These are phyloP conservation scores for Archivesica marissinica DNA, from an alignment of 1,140 invertebrate species.

Conservation along the genomic window DNA sequence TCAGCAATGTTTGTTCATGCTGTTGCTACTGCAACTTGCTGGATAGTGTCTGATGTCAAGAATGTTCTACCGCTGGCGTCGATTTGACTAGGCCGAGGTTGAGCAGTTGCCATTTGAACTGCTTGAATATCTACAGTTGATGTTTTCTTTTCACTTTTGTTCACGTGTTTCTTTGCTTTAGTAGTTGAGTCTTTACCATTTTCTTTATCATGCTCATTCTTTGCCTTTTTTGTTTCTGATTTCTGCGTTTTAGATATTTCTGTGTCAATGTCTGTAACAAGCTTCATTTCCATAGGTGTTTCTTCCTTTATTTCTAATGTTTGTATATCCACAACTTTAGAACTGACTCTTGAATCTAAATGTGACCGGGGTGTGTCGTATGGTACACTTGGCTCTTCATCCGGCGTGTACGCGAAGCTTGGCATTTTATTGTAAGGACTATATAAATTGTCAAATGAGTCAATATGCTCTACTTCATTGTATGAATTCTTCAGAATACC, in stretches of 20 bases:
- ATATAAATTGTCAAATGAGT: conserved; percentile 29
- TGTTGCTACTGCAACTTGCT: conserved; percentile 1
- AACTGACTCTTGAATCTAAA: conserved; percentile 15
- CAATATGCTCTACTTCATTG: conserved; percentile 42
- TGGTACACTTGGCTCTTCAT: conserved; percentile 27
- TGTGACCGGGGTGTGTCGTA: conserved; percentile 42
- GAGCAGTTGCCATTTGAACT: not conserved
- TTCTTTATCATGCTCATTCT: not conserved
- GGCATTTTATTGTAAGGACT: not conserved
- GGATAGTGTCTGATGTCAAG: conserved; percentile 33
- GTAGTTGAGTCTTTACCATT: not conserved
- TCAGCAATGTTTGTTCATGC: not conserved
- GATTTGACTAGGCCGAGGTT: not conserved
- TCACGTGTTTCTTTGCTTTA: no score
- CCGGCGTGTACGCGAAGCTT: not conserved
- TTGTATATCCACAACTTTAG: not conserved
- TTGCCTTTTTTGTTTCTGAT: not conserved
- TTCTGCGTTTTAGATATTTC: not conserved
- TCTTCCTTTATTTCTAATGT: not conserved
- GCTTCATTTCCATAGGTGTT: not conserved
- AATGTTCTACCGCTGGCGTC: conserved; percentile 48
- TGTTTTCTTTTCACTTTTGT: not conserved
- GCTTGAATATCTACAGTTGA: not conserved
- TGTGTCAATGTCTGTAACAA: not conserved
- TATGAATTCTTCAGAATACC: not conserved